These are phyloP conservation scores for Phataginus tetradactyla DNA, from an alignment of 2,797 vertebrate genomes.

Conservation along the genomic window DNA sequence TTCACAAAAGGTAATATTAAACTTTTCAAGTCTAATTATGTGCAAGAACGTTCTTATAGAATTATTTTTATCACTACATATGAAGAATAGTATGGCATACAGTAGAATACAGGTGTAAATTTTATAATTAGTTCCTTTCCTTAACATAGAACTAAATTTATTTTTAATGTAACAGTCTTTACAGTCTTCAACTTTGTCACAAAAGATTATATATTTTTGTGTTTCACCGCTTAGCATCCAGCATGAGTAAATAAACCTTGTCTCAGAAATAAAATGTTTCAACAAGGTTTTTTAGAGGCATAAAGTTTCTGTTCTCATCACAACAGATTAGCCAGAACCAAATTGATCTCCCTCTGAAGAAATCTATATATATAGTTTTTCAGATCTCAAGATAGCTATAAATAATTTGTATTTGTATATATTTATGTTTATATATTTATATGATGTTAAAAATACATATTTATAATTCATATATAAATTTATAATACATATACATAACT, in stretches of 20 bases:
- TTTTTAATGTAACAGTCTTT: neutral
- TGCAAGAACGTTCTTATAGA: neutral
- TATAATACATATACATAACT: too few relatives aligned
- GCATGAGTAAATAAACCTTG: neutral
- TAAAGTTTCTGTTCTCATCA: neutral
- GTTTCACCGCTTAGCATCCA: neutral
- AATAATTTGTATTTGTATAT: neutral
- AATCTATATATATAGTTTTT: neutral
- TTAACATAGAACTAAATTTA: neutral
- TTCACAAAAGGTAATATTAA: neutral
- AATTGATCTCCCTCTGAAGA: neutral
- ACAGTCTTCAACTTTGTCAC: neutral
- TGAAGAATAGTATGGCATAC: neutral
- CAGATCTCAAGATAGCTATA: too few relatives aligned
- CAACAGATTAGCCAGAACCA: neutral
- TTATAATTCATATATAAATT: too few relatives aligned
- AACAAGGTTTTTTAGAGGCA: neutral
- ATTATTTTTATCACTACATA: neutral
- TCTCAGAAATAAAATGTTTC: neutral
- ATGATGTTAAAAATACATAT: too few relatives aligned
- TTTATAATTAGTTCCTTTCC: neutral
- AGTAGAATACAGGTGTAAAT: neutral
- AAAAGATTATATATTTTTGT: neutral
- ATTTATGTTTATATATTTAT: too few relatives aligned
- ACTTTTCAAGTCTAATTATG: neutral